These are phyloP conservation scores for Margarornis squamiger DNA, from an alignment of 2,797 vertebrate species.

Conservation along the genomic window DNA sequence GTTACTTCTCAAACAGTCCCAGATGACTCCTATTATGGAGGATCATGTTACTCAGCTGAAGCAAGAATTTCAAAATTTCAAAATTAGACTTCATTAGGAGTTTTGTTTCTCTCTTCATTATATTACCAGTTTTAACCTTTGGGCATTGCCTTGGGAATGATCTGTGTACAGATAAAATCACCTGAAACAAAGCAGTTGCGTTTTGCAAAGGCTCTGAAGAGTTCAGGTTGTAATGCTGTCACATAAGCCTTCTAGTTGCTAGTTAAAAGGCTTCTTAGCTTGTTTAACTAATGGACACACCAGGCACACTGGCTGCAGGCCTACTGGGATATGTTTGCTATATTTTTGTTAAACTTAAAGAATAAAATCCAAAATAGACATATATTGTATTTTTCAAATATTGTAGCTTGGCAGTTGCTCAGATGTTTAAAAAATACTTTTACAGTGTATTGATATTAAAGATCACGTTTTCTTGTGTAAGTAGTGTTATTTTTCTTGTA, in stretches of 20 bases:
- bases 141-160: background rate
- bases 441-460: background rate
- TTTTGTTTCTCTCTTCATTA: background rate
- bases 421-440: background rate
- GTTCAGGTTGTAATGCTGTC: background rate
- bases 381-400: background rate
- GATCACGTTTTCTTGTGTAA: background rate
- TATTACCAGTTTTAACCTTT: background rate
- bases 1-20: background rate
- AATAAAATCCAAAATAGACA: background rate
- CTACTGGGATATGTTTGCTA: background rate
- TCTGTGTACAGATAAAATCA: background rate
- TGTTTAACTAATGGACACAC: background rate
- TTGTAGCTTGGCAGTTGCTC: background rate
- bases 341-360: background rate
- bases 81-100: background rate
- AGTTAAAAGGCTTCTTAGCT: background rate
- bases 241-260: background rate
- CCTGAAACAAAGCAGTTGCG: background rate
- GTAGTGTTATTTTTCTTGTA: background rate
- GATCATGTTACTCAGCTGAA: background rate
- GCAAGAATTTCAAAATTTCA: background rate
- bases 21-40: background rate
- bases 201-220: background rate
- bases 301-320: background rate